These are phyloP conservation scores for Acanthisitta chloris DNA, from an alignment of 2,113 vertebrate species.

Conservation along the genomic window DNA sequence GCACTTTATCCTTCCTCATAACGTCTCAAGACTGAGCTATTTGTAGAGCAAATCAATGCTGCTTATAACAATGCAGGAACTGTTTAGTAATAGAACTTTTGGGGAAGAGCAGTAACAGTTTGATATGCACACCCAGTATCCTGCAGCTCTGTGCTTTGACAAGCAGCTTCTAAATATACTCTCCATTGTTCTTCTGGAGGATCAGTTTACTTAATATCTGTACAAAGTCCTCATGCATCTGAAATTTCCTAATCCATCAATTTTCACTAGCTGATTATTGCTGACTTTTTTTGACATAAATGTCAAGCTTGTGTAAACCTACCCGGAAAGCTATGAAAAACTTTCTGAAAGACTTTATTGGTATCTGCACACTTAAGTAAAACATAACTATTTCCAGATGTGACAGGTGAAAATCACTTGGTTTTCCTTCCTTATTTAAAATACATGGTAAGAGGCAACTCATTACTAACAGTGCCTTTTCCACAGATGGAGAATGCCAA, in stretches of 20 bases:
- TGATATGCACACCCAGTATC: neutral
- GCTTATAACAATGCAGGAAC: neutral
- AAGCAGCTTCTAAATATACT: neutral
- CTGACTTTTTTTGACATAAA: neutral
- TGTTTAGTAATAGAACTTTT: neutral
- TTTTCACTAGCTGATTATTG: neutral
- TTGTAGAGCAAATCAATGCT: neutral
- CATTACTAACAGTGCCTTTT: neutral
- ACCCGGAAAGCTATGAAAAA: neutral
- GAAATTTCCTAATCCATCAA: neutral
- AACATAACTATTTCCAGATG: neutral
- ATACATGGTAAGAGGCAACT: neutral
- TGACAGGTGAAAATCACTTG: neutral
- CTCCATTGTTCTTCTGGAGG: neutral
- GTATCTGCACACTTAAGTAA: neutral
- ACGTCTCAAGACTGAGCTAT: neutral
- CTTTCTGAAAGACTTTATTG: neutral
- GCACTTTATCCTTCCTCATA: neutral
- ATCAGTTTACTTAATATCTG: neutral
- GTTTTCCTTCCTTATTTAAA: neutral
- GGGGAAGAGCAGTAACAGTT: neutral
- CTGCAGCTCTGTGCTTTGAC: neutral
- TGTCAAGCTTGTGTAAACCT: neutral
- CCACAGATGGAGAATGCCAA: slow-evolving; percentile 81
- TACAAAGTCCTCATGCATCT: neutral